A percentile compares a stretch with the other conserved stretches of the same genome.
Conservation (phyloP, 2,797 vertebrate genomes). For the Loris lydekkerianus region DNA sequence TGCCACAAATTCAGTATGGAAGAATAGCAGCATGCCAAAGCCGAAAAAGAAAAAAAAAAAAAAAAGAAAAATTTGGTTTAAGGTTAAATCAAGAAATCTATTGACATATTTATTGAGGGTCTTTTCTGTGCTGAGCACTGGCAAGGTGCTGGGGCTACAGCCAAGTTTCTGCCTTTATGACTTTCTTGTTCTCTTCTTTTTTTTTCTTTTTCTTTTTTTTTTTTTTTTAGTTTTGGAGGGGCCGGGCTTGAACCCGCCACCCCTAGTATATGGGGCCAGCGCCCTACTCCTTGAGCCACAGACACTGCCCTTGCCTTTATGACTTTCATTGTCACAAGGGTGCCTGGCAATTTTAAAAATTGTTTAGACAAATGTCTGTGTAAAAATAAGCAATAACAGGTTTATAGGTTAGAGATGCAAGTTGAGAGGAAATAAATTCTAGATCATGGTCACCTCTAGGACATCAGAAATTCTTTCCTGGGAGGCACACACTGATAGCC, state of each 20-base stretch:
- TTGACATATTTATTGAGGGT: fast-evolving
- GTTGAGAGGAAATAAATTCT: background rate
- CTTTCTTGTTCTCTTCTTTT: background rate
- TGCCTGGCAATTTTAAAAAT: background rate
- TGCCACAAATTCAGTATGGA: background rate
- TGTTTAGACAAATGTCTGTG: background rate
- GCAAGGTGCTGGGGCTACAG: fast-evolving
- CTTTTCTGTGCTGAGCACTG: too few relatives aligned
- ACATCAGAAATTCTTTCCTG: too few relatives aligned
- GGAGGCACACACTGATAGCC: background rate
- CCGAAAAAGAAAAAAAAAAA: background rate
- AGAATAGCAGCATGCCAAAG: background rate
- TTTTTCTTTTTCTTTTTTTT: too few relatives aligned
- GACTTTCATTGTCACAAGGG: background rate
- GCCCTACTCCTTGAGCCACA: too few relatives aligned
- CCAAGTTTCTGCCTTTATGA: background rate
- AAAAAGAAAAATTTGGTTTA: background rate
- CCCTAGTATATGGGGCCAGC: too few relatives aligned
- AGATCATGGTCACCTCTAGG: background rate
- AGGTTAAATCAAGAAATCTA: background rate
- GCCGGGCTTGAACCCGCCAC: too few relatives aligned
- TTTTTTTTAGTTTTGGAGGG: too few relatives aligned
- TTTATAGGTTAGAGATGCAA: background rate
- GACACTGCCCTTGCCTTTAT: background rate
- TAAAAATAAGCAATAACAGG: background rate